A percentile compares a stretch with the other conserved stretches of the same genome.
Conservation (phyloP, 2,113 vertebrate species). For the Thoracochromis brauschi region DNA sequence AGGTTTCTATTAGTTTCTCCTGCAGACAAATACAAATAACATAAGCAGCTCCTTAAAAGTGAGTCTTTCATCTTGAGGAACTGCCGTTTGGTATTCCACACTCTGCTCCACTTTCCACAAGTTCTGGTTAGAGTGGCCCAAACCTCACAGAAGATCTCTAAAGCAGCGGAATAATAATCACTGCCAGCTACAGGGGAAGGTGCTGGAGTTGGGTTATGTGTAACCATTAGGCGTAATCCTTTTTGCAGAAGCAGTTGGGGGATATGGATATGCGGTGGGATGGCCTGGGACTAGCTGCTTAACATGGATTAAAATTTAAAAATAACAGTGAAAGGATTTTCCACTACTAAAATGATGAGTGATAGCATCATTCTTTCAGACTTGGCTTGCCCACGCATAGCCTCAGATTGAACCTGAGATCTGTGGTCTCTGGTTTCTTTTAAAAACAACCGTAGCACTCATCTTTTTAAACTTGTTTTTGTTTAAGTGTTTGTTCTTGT, state of each 20-base stretch:
- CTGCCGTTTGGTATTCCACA: accelerated
- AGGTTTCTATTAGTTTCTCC: neutral
- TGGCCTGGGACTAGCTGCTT: neutral
- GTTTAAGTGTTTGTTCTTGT: neutral
- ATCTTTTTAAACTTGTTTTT: neutral
- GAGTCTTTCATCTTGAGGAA: neutral
- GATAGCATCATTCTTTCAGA: neutral
- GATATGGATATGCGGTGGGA: neutral
- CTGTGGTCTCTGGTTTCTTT: neutral
- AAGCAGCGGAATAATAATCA: neutral
- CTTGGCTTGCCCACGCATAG: neutral
- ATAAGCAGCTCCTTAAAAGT: neutral
- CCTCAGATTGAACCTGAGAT: neutral
- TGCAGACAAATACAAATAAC: neutral
- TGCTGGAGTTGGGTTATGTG: neutral
- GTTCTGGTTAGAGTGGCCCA: neutral
- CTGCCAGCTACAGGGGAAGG: too few relatives aligned
- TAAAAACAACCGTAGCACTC: neutral
- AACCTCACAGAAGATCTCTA: neutral
- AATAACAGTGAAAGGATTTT: neutral
- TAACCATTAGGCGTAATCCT: neutral
- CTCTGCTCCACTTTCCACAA: neutral
- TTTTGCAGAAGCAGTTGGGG: neutral
- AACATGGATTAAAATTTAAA: neutral
- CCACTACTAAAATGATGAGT: neutral